Percentiles rank a stretch among this genome's conserved stretches.
Conservation (phyloP, 2,113 vertebrate species). For the Myrmecobius fasciatus region DNA sequence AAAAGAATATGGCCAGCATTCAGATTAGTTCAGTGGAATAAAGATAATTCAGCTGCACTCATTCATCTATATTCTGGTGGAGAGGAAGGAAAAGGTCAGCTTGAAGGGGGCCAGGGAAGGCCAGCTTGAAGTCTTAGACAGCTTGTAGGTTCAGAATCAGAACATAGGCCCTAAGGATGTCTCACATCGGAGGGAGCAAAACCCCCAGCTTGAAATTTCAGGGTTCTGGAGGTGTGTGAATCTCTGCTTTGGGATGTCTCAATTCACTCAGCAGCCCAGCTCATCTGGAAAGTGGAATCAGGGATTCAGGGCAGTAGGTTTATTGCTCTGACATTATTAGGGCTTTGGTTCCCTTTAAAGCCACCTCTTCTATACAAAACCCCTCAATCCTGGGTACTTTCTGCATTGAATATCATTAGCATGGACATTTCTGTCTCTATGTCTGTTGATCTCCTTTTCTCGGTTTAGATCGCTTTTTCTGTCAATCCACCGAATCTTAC, state of each 20-base stretch:
- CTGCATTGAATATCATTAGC: neutral
- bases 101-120: neutral
- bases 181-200: neutral
- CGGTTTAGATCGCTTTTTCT: neutral
- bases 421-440: neutral
- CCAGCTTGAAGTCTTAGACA: neutral
- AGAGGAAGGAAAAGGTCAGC: constrained; percentile 31
- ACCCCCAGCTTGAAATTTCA: neutral
- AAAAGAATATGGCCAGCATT: constrained; percentile 19
- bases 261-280: neutral
- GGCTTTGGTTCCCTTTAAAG: neutral
- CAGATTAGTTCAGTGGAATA: constrained; percentile 15
- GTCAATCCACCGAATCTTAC: neutral
- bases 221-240: neutral
- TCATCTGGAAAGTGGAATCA: neutral
- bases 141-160: neutral
- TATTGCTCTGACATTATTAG: neutral
- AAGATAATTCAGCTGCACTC: constrained; percentile 39
- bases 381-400: neutral
- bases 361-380: neutral
- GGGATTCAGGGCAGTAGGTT: neutral
- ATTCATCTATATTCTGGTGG: constrained; percentile 19
- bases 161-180: neutral
- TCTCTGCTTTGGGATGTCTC: neutral
- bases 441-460: neutral